These are phyloP conservation scores for Tachystola acroxantha DNA, from an alignment of 2,888 invertebrate genomes.

Conservation along the genomic window DNA sequence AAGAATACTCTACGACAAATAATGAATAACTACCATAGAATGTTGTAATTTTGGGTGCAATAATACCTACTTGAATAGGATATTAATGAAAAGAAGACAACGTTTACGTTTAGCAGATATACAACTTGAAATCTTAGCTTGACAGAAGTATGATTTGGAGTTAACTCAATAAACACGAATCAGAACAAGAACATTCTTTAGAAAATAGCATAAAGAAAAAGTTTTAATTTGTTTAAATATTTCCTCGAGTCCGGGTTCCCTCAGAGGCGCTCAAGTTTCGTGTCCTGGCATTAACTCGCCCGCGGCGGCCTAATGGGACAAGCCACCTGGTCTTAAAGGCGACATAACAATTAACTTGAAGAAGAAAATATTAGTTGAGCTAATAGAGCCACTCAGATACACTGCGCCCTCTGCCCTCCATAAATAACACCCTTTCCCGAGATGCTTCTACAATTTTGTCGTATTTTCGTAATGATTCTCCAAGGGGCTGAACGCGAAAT, in stretches of 20 bases:
- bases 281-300: conserved; percentile 56
- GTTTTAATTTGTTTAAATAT: conserved; percentile 77
- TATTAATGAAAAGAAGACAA: too few relatives aligned
- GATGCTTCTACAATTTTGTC: conserved; percentile 59
- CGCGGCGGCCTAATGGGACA: conserved; percentile 64
- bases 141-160: too few relatives aligned
- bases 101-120: too few relatives aligned
- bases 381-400: conserved; percentile 71
- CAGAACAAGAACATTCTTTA: conserved; percentile 51
- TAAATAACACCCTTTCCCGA: conserved; percentile 69
- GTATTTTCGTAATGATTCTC: conserved; percentile 70
- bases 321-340: conserved; percentile 73
- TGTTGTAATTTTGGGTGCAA: too few relatives aligned
- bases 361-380: conserved; percentile 74
- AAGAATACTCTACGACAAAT: too few relatives aligned
- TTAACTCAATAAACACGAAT: conserved; percentile 54
- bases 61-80: too few relatives aligned
- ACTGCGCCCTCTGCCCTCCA: conserved; percentile 59
- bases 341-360: conserved; percentile 74
- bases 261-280: conserved; percentile 57
- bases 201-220: conserved; percentile 62
- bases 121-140: too few relatives aligned
- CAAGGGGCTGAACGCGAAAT: conserved; percentile 32
- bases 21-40: too few relatives aligned
- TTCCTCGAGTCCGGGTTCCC: conserved; percentile 51